Evolutionary conservation across 2,113 vertebrate genomes (phyloP).

Genomic region (Sardina pilchardus): DNA sequence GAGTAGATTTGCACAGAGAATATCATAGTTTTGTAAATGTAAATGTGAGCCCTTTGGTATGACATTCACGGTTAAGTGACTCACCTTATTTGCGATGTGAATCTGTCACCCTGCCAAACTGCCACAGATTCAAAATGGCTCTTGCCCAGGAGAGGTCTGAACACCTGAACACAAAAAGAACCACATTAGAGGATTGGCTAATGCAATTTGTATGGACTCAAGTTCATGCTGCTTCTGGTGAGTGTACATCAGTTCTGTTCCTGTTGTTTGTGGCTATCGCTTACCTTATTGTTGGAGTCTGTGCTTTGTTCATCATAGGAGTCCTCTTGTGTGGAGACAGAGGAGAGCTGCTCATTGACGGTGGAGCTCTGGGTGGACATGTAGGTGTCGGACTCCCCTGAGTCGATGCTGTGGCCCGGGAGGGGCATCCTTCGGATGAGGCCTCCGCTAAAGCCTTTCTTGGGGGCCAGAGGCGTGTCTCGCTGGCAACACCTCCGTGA

Average conservation of each 20-base stretch:
- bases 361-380: slow-evolving; percentile 67
- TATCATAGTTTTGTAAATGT: not conserved
- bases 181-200: not conserved
- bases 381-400: slow-evolving; percentile 50
- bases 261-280: not conserved
- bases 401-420: slow-evolving; percentile 55
- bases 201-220: not conserved
- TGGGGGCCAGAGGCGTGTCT: slow-evolving; percentile 50
- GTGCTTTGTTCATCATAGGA: slow-evolving; percentile 45
- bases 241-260: not conserved
- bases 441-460: not conserved
- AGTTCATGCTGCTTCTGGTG: not conserved
- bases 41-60: not conserved
- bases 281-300: slow-evolving; percentile 47
- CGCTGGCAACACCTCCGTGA: slow-evolving; percentile 77
- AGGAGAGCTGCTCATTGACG: slow-evolving; percentile 54
- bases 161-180: slow-evolving; percentile 39
- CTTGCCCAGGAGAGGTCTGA: slow-evolving; percentile 41
- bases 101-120: slow-evolving; percentile 46
- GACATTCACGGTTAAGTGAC: slow-evolving; percentile 24
- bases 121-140: slow-evolving; percentile 34
- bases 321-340: slow-evolving; percentile 25
- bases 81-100: slow-evolving; percentile 55
- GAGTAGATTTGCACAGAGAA: not conserved
- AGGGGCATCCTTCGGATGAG: slow-evolving; percentile 44